These are phyloP conservation scores for Cryptus viduatorius DNA, from an alignment of 2,888 invertebrate genomes.

Conservation along the genomic window DNA sequence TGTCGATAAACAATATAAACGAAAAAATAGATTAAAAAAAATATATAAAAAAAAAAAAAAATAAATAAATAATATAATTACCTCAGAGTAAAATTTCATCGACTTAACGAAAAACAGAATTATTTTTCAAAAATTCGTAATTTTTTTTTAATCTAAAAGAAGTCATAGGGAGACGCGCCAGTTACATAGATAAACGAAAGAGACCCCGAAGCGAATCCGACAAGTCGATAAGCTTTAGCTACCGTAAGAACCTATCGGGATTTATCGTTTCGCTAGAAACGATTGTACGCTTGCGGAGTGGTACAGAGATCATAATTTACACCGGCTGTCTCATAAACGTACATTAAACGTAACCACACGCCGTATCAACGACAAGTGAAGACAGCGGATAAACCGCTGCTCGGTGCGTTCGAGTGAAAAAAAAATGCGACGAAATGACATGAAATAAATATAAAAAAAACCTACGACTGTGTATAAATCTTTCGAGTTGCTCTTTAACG, in stretches of 20 bases:
- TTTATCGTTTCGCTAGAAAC: constrained; percentile 37
- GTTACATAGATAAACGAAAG: neutral
- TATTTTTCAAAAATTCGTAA: neutral
- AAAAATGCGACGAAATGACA: neutral
- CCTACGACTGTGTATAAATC: constrained; percentile 5
- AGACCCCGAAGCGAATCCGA: neutral
- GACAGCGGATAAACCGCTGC: constrained; percentile 6
- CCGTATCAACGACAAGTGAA: constrained; percentile 26
- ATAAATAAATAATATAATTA: too few species aligned
- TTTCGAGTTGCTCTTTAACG: constrained; percentile 47
- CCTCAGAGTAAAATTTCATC: too few species aligned
- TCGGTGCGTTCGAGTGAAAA: neutral
- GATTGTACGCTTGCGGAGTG: constrained; percentile 3
- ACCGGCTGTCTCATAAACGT: constrained; percentile 63
- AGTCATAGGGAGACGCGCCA: neutral
- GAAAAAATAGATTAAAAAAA: neutral
- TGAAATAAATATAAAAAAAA: neutral
- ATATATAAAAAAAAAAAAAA: neutral
- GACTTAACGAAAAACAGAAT: too few species aligned
- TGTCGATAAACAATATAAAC: constrained; percentile 4
- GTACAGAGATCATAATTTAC: constrained; percentile 57
- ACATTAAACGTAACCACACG: constrained; percentile 36
- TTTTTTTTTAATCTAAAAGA: neutral
- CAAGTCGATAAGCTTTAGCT: constrained; percentile 9
- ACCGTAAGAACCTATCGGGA: constrained; percentile 29